A percentile compares a stretch with the other conserved stretches of the same genome.
phyloP scores from a whole-genome alignment of 2,888 invertebrate species.

The Mesoligia furuncula region DNA sequence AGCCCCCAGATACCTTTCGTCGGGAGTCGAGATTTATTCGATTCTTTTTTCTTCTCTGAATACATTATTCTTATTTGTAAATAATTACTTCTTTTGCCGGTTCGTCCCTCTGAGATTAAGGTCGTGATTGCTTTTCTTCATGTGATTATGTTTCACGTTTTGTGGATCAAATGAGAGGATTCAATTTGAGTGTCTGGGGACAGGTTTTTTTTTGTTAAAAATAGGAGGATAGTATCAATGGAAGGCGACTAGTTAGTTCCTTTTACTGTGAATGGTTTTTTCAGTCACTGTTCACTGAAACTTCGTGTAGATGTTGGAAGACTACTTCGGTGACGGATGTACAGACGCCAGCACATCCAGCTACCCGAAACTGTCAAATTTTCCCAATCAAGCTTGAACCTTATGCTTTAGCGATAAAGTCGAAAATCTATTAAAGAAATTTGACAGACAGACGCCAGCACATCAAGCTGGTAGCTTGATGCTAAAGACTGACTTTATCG shows the following conservation, averaged over 20 bases:
- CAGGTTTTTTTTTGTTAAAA: background rate
- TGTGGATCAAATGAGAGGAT: constrained; percentile 21
- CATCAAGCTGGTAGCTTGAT: too few relatives aligned
- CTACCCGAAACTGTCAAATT: too few relatives aligned
- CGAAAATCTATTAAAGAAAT: too few relatives aligned
- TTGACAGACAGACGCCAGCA: too few relatives aligned
- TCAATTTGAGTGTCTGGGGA: background rate
- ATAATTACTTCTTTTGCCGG: constrained; percentile 76
- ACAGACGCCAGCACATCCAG: too few relatives aligned
- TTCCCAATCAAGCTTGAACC: too few relatives aligned
- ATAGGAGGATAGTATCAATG: background rate
- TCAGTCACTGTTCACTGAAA: constrained; percentile 1
- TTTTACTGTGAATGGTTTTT: constrained; percentile 20
- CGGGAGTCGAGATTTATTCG: constrained; percentile 76
- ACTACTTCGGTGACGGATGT: background rate
- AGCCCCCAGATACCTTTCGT: constrained; percentile 71
- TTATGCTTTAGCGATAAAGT: too few relatives aligned
- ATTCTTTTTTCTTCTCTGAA: constrained; percentile 76
- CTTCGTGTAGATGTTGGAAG: background rate
- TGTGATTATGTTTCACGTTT: constrained; percentile 27
- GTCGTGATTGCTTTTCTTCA: constrained; percentile 69
- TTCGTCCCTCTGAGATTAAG: constrained; percentile 67
- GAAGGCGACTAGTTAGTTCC: background rate
- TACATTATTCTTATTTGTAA: constrained; percentile 82
- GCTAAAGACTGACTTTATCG: too few relatives aligned